phyloP scores from a whole-genome alignment of 2,797 vertebrate species.

The Crocidura indochinensis region DNA sequence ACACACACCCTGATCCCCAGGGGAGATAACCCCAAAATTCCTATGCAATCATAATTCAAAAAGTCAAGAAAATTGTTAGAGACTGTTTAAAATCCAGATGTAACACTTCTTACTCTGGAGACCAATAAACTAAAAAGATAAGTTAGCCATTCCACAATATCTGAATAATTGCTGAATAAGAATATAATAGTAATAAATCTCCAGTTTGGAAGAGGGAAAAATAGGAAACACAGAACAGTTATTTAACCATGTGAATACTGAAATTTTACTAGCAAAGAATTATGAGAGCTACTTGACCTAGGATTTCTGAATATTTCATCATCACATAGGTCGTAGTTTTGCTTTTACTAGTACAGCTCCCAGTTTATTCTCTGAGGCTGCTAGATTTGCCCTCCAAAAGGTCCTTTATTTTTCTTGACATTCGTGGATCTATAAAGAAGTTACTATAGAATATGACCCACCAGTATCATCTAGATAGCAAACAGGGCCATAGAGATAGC shows the following conservation, averaged over 20 bases:
- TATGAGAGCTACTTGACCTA: background rate
- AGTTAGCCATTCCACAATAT: background rate
- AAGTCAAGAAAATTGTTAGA: background rate
- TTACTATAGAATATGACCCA: background rate
- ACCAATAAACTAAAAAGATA: conserved; percentile 58
- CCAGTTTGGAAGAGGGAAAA: conserved; percentile 18
- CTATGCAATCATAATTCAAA: background rate
- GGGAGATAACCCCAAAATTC: background rate
- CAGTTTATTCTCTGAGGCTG: background rate
- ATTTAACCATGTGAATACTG: conserved; percentile 11
- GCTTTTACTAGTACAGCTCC: background rate
- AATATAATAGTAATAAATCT: conserved; percentile 44
- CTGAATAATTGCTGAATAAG: conserved; percentile 2
- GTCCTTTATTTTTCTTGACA: background rate
- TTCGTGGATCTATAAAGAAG: conserved; percentile 37
- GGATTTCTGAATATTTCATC: background rate
- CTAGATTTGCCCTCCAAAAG: background rate
- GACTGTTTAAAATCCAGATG: conserved; percentile 33
- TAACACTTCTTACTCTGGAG: conserved; percentile 29
- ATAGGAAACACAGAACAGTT: background rate
- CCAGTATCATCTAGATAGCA: background rate
- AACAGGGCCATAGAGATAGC: background rate
- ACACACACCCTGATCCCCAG: background rate
- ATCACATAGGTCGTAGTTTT: background rate
- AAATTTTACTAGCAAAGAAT: conserved; percentile 17